phyloP scores from a whole-genome alignment of 37 sponge, comb jelly and placozoan species.

The Spongilla lacustris region DNA sequence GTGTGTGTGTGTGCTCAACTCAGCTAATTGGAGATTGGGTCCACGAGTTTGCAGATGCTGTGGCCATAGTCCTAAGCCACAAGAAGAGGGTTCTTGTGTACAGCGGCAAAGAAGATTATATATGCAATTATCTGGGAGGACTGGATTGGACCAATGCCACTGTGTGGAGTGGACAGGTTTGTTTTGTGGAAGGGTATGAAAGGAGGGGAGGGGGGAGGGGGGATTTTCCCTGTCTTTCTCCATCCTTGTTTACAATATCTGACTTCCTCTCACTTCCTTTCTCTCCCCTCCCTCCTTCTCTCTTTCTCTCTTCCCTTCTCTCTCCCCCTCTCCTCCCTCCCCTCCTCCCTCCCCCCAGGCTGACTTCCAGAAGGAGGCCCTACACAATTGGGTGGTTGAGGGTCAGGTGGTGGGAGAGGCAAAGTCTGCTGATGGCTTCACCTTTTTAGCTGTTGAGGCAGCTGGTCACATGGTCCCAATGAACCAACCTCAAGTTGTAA shows the following conservation, averaged over 20 bases:
- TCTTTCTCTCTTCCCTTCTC: too few relatives aligned
- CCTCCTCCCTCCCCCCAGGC: conserved; percentile 4
- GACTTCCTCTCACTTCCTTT: neutral
- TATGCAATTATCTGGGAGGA: conserved; percentile 84
- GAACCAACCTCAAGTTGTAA: conserved; percentile 86
- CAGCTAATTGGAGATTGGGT: conserved; percentile 81
- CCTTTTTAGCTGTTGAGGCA: conserved; percentile 69
- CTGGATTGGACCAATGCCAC: conserved; percentile 63
- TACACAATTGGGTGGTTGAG: conserved; percentile 37
- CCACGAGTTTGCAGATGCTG: conserved; percentile 51
- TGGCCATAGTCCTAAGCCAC: conserved; percentile 33
- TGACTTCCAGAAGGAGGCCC: conserved; percentile 28
- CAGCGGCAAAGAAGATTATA: conserved; percentile 82
- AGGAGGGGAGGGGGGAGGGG: neutral
- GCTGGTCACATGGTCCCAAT: conserved; percentile 92
- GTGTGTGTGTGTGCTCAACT: neutral
- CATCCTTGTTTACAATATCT: too few relatives aligned
- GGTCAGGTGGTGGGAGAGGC: conserved; percentile 47
- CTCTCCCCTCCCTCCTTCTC: neutral
- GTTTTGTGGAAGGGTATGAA: neutral
- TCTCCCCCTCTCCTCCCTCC: too few relatives aligned
- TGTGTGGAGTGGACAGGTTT: conserved; percentile 62
- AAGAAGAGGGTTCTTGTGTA: conserved; percentile 73
- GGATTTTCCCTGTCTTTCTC: too few relatives aligned
- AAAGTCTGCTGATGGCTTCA: conserved; percentile 51